Evolutionary conservation across 2,888 invertebrate species (phyloP), one percentile per base, ranked within the genome.

Genomic region (Nyleta sp.): DNA sequence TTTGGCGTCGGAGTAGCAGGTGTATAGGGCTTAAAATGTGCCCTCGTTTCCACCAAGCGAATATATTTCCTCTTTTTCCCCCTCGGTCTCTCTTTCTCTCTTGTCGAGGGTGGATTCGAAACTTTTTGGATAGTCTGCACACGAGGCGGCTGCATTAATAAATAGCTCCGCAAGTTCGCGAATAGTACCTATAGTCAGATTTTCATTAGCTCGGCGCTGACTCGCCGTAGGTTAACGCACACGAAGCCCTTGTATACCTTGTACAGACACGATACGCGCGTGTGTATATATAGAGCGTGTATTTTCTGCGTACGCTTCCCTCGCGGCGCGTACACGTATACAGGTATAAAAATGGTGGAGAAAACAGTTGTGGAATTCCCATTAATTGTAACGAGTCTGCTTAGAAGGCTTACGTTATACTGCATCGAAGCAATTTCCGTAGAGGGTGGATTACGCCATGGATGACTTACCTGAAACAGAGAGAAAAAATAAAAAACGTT

Each of bases 401-500:
- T 83, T 82, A 81, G 79, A 65, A 79, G 75, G 84, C 85, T 87
- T 83, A 85, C 78, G 76, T 80, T 82, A 76, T 80, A 81, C 83
- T 80, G 73, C 73, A 60, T 79, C 71, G 81, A 82, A 82, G 82
- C 80, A 83, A 83, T 82, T 84, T 83, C 74, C 78, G 70, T 52
- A 68, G 62, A 44, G 71, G 68, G 65, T 73, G 72, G 64, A 59
- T 46, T 62, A 62, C 55, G 22, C 55, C 57, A 55, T 65, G 57
- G 72, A 80, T 78, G 70, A 84, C 85, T 85, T 81, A 87, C 84
- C 83, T 84, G 83, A 59, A 85, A 86, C 84, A 85, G 44, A 83
- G 73, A 71, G 81, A 82, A 77, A 78, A 18, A 57, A 52, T 50
- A 22, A 55, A 28, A 65, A 2, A 55, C 13, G 13, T 42, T 38